phyloP scores from a whole-genome alignment of 2,113 vertebrate species.

The Cinclus mexicanus region DNA sequence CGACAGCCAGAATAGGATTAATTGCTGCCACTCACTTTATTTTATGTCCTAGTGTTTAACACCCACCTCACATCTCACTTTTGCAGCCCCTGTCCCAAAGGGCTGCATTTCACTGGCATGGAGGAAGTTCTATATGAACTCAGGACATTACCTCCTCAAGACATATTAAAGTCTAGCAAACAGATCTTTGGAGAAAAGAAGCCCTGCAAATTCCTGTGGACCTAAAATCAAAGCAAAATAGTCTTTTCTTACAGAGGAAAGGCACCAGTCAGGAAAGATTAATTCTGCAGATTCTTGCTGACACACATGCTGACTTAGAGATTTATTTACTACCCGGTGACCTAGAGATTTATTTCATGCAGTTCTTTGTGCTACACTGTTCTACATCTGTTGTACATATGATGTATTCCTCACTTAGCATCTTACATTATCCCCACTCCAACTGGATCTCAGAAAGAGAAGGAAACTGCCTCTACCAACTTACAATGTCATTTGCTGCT shows the following conservation, averaged over 20 bases:
- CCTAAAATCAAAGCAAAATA: neutral
- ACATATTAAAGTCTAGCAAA: neutral
- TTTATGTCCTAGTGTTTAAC: neutral
- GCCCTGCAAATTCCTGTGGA: neutral
- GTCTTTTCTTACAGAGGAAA: neutral
- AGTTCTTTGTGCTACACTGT: neutral
- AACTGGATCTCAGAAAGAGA: neutral
- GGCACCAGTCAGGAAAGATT: neutral
- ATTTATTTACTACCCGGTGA: neutral
- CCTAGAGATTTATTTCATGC: neutral
- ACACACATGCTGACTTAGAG: neutral
- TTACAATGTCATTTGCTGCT: neutral
- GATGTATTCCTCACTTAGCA: neutral
- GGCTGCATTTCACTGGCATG: neutral
- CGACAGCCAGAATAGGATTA: neutral
- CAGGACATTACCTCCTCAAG: neutral
- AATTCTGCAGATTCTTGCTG: neutral
- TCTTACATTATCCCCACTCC: neutral
- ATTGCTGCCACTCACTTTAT: neutral
- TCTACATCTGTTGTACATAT: neutral
- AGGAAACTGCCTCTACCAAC: neutral
- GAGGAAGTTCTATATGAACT: neutral
- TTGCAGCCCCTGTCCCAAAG: neutral
- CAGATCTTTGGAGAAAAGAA: neutral
- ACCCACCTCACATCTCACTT: neutral